Evolutionary conservation across 2,888 invertebrate species (phyloP).

Genomic region (Trichogramma dendrolimi): DNA sequence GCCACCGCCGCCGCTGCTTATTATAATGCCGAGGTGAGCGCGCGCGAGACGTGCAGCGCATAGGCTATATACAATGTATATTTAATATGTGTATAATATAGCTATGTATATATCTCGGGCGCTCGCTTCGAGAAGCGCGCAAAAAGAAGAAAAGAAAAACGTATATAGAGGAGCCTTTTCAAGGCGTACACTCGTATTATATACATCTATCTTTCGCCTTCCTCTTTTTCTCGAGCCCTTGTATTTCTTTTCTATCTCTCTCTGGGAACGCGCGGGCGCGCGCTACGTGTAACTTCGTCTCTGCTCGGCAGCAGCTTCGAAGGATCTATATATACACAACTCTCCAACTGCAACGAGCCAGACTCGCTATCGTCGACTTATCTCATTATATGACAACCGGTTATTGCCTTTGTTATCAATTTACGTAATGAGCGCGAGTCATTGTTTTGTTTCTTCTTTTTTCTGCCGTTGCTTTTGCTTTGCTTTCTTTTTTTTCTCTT

Average conservation of each 20-base stretch:
- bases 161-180: neutral
- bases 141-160: conserved; percentile 2
- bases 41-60: conserved; percentile 8
- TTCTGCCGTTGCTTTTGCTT: no score
- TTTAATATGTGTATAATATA: no score
- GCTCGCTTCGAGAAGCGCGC: no score
- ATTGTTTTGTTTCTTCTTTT: neutral
- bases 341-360: neutral
- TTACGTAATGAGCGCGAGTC: conserved; percentile 12
- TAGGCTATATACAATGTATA: no score
- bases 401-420: conserved; percentile 8
- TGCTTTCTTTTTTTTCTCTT: no score
- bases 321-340: neutral
- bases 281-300: neutral
- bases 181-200: conserved; percentile 1
- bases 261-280: neutral
- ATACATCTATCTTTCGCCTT: neutral
- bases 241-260: neutral
- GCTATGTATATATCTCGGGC: no score
- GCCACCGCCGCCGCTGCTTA: neutral
- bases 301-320: neutral
- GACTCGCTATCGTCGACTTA: conserved; percentile 11
- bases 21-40: conserved; percentile 18
- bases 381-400: conserved; percentile 16
- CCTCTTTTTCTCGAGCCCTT: neutral